Evolutionary conservation across 2,797 vertebrate genomes (phyloP).

Genomic region (Typhlichthys subterraneus): DNA sequence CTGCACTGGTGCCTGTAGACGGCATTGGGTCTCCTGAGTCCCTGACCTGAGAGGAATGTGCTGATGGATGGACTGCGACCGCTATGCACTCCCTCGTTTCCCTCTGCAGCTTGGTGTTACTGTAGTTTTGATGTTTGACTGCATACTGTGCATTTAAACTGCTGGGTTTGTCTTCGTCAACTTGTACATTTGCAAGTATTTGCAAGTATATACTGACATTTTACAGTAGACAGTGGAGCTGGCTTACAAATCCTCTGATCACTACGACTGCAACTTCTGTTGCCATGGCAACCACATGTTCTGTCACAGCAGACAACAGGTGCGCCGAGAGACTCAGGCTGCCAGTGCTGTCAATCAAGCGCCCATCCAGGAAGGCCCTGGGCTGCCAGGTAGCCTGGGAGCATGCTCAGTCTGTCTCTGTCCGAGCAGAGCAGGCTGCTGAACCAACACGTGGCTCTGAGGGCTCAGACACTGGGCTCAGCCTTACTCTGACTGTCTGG

Average conservation of each 20-base stretch:
- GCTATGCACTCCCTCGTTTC: too few species aligned
- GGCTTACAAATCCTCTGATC: not conserved
- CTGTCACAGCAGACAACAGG: conserved; percentile 19
- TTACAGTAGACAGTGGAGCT: too few species aligned
- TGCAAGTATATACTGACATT: too few species aligned
- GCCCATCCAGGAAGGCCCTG: conserved; percentile 12
- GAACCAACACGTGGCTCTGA: not conserved
- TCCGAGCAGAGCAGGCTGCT: conserved; percentile 23
- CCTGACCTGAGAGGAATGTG: conserved; percentile 29
- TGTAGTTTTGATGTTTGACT: too few species aligned
- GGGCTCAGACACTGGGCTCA: not conserved
- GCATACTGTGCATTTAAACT: too few species aligned
- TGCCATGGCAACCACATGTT: conserved; percentile 3
- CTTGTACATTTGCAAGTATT: too few species aligned
- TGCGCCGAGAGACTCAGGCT: conserved; percentile 20
- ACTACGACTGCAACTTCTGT: conserved; percentile 5
- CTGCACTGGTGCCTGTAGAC: conserved; percentile 8
- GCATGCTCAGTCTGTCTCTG: conserved; percentile 18
- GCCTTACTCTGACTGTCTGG: conserved; percentile 10
- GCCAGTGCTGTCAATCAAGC: conserved; percentile 20
- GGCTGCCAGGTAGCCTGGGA: conserved; percentile 31
- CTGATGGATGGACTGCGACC: not conserved
- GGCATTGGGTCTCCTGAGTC: conserved; percentile 16
- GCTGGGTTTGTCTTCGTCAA: too few species aligned
- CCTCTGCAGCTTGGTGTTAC: too few species aligned